These are phyloP conservation scores for Neotoxoptera formosana DNA, from an alignment of 1,140 invertebrate genomes.

Conservation along the genomic window DNA sequence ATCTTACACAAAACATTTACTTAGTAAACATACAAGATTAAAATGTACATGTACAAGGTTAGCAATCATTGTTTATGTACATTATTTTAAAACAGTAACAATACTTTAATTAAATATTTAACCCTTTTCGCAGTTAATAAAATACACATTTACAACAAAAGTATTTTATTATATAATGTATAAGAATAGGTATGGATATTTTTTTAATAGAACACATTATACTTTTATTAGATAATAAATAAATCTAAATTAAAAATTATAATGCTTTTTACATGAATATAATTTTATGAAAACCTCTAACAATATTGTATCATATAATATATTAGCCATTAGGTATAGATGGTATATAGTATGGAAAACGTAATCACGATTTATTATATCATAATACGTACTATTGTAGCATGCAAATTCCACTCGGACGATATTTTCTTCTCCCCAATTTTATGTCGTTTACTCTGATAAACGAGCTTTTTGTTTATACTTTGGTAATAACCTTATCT, in stretches of 20 bases:
- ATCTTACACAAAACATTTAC: neutral
- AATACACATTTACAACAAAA: neutral
- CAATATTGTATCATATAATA: neutral
- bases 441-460: constrained; percentile 7
- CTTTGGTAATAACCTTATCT: constrained; percentile 51
- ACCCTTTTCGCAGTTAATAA: neutral
- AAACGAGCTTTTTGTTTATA: constrained; percentile 47
- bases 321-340: neutral
- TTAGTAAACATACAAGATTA: neutral
- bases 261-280: neutral
- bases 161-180: neutral
- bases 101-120: neutral
- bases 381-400: neutral
- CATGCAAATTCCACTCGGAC: neutral
- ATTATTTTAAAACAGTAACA: neutral
- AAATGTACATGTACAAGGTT: neutral
- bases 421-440: neutral
- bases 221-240: neutral
- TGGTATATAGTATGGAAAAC: neutral
- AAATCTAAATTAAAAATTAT: neutral
- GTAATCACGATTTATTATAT: neutral
- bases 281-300: neutral
- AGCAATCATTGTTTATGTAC: neutral
- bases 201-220: neutral
- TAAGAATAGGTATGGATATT: neutral